Percentiles rank a stretch among this genome's conserved stretches.
phyloP scores from a whole-genome alignment of 30 jellyfish, hydroid and myxozoan genomes.

The Turritopsis rubra region DNA sequence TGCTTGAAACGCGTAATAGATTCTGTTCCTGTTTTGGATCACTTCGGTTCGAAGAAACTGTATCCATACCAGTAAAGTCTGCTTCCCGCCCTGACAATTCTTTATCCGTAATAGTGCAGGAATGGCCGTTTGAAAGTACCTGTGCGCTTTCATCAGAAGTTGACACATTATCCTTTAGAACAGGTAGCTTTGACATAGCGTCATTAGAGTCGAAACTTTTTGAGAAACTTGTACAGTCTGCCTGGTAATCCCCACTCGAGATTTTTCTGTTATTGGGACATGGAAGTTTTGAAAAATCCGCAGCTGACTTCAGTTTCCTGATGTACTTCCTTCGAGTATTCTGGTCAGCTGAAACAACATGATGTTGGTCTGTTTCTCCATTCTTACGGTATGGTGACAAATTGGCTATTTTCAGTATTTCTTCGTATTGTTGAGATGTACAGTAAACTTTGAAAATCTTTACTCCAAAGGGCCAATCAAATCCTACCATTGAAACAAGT shows the following conservation, averaged over 20 bases:
- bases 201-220: background rate
- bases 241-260: background rate
- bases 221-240: background rate
- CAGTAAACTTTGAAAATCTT: conserved; percentile 48
- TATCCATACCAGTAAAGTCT: background rate
- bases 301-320: background rate
- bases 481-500: conserved; percentile 18
- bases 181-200: background rate
- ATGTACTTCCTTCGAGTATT: background rate
- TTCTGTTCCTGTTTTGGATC: background rate
- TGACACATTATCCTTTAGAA: background rate
- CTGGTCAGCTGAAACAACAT: background rate
- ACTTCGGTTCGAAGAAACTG: background rate
- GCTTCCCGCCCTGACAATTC: background rate
- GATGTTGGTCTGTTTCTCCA: background rate
- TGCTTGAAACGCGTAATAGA: background rate
- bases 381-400: conserved; percentile 43
- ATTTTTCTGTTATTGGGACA: background rate
- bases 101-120: background rate
- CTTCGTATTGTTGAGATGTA: conserved; percentile 21
- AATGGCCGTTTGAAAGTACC: background rate
- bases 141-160: background rate
- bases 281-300: background rate
- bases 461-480: conserved; percentile 63
- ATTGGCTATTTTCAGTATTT: conserved; percentile 13